Conservation (phyloP, 2,888 invertebrate species). For the Phragmatobia fuliginosa region DNA sequence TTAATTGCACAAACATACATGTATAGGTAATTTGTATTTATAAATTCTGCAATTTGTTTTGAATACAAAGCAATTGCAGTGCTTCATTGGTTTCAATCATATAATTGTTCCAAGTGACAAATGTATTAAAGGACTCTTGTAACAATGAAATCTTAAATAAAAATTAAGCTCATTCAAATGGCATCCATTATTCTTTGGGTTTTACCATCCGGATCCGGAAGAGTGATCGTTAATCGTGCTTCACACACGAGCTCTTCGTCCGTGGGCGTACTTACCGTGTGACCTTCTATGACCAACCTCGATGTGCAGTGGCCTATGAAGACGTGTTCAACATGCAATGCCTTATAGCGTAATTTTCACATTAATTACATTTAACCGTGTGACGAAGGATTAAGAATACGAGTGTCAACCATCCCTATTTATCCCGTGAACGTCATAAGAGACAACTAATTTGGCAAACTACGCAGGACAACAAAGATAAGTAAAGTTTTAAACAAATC, state of each 20-base stretch:
- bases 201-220: slow-evolving; percentile 54
- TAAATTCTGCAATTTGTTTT: no score
- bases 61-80: neutral
- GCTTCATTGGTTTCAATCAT: neutral
- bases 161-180: slow-evolving; percentile 28
- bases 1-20: no score
- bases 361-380: neutral
- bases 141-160: slow-evolving; percentile 25
- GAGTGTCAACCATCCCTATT: no score
- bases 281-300: slow-evolving; percentile 47
- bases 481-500: no score
- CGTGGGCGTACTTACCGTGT: slow-evolving; percentile 39
- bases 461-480: no score
- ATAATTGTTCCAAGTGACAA: neutral
- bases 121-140: slow-evolving; percentile 6
- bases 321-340: neutral
- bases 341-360: neutral
- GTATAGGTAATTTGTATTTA: no score
- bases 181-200: slow-evolving; percentile 42
- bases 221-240: slow-evolving; percentile 39
- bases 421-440: no score
- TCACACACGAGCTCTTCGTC: slow-evolving; percentile 38
- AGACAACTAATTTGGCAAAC: no score
- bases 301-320: slow-evolving; percentile 40
- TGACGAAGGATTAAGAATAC: no score